A percentile compares a stretch with the other conserved stretches of the same genome.
phyloP scores from a whole-genome alignment of 2,113 vertebrate species.

The Muscicapa adusta region DNA sequence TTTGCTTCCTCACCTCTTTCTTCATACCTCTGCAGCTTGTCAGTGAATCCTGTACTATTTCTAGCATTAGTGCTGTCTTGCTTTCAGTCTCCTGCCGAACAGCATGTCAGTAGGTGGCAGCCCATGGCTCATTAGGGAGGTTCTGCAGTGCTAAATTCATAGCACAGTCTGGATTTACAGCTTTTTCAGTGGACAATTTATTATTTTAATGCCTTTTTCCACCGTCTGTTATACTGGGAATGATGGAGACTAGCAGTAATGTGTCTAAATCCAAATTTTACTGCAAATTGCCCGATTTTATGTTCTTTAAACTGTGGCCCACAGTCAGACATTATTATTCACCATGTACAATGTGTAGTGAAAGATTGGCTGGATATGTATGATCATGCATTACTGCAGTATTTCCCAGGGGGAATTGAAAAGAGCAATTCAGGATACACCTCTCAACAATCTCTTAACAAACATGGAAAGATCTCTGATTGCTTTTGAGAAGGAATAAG shows the following conservation, averaged over 20 bases:
- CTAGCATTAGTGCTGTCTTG: background rate
- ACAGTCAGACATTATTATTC: conserved; percentile 38
- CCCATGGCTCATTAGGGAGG: conserved; percentile 55
- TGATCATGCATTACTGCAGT: background rate
- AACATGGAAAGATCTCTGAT: background rate
- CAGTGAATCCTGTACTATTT: background rate
- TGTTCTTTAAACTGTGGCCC: conserved; percentile 35
- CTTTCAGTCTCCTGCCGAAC: conserved; percentile 22
- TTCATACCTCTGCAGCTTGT: background rate
- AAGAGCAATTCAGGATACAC: background rate
- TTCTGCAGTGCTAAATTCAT: background rate
- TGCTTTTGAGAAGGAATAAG: background rate
- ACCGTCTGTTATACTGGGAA: conserved; percentile 15
- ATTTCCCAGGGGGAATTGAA: background rate
- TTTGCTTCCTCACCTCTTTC: conserved; percentile 22
- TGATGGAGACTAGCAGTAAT: conserved; percentile 19
- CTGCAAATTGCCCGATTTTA: conserved; percentile 54
- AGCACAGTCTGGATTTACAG: conserved; percentile 35
- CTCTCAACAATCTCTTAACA: background rate
- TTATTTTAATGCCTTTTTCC: conserved; percentile 58
- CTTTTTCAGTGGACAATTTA: conserved; percentile 45
- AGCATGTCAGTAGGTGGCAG: conserved; percentile 50
- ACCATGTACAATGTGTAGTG: background rate
- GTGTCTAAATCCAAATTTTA: conserved; percentile 57
- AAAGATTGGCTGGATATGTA: background rate